Percentiles rank a stretch among this genome's conserved stretches.
phyloP scores from a whole-genome alignment of 2,888 invertebrate species.

The Agrotis exclamationis region DNA sequence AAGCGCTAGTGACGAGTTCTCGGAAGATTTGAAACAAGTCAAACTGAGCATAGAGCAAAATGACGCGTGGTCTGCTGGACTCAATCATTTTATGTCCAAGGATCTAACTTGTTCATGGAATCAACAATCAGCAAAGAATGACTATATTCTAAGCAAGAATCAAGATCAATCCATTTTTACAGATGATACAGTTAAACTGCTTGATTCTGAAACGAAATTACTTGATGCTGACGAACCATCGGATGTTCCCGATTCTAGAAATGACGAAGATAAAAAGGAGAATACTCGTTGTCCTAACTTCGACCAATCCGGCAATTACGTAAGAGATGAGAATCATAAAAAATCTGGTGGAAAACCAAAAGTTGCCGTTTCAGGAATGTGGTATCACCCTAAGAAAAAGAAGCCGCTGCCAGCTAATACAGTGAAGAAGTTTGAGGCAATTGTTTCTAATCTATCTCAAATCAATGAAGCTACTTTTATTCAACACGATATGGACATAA shows the following conservation, averaged over 20 bases:
- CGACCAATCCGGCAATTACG: constrained; percentile 85
- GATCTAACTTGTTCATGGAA: constrained; percentile 79
- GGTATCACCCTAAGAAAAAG: constrained; percentile 89
- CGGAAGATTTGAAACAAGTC: constrained; percentile 81
- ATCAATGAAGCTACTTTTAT: constrained; percentile 85
- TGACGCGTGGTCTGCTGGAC: constrained; percentile 75
- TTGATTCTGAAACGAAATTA: constrained; percentile 73
- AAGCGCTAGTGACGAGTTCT: constrained; percentile 78
- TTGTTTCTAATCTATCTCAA: constrained; percentile 81
- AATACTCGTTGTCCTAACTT: constrained; percentile 80
- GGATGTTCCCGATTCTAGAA: constrained; percentile 73
- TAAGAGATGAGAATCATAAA: constrained; percentile 83
- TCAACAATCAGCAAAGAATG: constrained; percentile 75
- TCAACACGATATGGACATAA: constrained; percentile 89
- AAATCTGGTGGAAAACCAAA: constrained; percentile 81
- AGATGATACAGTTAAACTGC: constrained; percentile 72
- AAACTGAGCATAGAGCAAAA: constrained; percentile 75
- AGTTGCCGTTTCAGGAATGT: constrained; percentile 83
- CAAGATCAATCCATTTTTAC: constrained; percentile 71
- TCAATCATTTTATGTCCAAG: constrained; percentile 78
- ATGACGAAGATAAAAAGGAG: constrained; percentile 78
- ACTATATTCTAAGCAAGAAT: constrained; percentile 67
- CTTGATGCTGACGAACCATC: constrained; percentile 74
- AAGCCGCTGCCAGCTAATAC: constrained; percentile 80
- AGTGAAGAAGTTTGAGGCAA: constrained; percentile 85